Evolutionary conservation across 2,113 vertebrate genomes (phyloP).

Genomic region (Indicator maculatus): DNA sequence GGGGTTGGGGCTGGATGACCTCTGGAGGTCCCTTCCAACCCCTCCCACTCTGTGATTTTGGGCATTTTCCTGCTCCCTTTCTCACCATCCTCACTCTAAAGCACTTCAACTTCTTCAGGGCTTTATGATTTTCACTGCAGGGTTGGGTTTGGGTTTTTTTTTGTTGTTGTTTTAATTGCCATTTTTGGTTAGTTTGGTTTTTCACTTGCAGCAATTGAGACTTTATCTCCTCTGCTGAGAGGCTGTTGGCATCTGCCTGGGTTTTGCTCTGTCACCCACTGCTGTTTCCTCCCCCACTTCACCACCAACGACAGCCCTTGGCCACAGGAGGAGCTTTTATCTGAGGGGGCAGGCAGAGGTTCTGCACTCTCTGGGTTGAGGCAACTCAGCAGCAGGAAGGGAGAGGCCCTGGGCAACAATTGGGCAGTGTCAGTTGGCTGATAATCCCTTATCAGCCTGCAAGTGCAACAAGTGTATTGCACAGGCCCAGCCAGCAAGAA

Average conservation of each 20-base stretch:
- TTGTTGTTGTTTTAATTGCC: too few species aligned
- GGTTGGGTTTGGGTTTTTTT: not conserved
- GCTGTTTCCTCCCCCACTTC: not conserved
- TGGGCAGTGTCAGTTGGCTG: not conserved
- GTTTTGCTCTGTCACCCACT: not conserved
- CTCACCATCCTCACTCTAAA: too few species aligned
- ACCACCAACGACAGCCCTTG: not conserved
- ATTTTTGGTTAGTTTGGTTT: not conserved
- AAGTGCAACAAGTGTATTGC: not conserved
- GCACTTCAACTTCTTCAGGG: too few species aligned
- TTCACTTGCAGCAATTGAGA: not conserved
- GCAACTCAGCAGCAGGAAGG: not conserved
- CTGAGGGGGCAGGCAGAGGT: not conserved
- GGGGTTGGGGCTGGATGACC: too few species aligned
- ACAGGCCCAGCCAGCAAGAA: not conserved
- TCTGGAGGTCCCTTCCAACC: too few species aligned
- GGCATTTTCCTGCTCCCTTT: too few species aligned
- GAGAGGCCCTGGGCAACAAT: not conserved
- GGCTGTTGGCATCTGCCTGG: not conserved
- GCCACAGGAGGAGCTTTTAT: not conserved
- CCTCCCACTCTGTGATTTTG: too few species aligned
- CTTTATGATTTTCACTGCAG: not conserved
- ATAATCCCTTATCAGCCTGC: not conserved
- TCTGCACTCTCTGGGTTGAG: too few species aligned
- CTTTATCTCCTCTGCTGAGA: not conserved